These are phyloP conservation scores for Clarias magur DNA, from an alignment of 2,113 vertebrate genomes.

Conservation along the genomic window DNA sequence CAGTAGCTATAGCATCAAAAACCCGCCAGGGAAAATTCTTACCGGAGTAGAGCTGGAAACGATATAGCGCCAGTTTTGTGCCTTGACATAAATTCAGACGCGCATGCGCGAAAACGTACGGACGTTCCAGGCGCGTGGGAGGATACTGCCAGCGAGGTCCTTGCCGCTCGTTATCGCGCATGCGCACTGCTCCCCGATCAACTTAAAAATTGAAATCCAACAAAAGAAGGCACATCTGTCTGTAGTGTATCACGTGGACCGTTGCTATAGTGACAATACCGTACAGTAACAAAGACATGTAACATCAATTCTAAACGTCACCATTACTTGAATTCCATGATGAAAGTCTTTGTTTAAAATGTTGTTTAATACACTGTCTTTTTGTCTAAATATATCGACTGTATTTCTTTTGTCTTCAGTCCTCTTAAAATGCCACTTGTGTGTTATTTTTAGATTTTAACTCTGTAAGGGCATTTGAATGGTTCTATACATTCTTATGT, in stretches of 20 bases:
- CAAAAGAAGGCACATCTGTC: neutral
- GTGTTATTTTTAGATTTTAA: neutral
- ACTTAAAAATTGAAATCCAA: constrained; percentile 41
- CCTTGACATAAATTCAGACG: constrained; percentile 76
- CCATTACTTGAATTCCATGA: neutral
- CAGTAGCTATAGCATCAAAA: constrained; percentile 56
- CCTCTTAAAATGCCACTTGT: neutral
- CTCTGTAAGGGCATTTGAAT: neutral
- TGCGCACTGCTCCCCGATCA: constrained; percentile 55
- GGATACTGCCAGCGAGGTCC: constrained; percentile 57
- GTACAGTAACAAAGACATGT: neutral
- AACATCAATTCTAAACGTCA: neutral
- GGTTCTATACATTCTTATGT: neutral
- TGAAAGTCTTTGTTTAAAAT: neutral
- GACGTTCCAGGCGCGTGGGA: constrained; percentile 62
- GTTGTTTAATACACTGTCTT: neutral
- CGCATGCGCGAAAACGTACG: constrained; percentile 73
- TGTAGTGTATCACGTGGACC: neutral
- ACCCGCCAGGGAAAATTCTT: constrained; percentile 64
- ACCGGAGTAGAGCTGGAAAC: constrained; percentile 76
- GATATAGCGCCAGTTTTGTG: constrained; percentile 82
- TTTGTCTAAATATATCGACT: neutral
- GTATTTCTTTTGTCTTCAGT: neutral
- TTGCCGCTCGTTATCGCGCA: constrained; percentile 63
- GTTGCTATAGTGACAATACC: neutral